Percentiles rank a stretch among this genome's conserved stretches.
These are phyloP conservation scores for Pomatostomus ruficeps DNA, from an alignment of 2,113 vertebrate genomes.

Conservation along the genomic window DNA sequence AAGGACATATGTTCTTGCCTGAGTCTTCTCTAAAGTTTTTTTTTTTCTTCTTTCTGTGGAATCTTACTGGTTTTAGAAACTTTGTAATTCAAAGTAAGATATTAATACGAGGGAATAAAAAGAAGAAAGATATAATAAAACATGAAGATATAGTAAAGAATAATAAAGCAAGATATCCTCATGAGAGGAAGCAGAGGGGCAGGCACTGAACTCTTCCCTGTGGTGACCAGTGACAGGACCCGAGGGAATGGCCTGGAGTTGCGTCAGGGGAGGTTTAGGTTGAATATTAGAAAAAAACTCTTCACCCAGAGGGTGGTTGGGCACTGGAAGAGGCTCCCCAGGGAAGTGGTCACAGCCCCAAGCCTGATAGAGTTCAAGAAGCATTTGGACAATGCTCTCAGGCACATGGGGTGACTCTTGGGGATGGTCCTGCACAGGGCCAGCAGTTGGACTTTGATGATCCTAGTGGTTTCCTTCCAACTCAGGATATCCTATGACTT, in stretches of 20 bases:
- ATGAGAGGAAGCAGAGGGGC: background rate
- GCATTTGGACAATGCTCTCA: background rate
- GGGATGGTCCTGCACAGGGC: rapidly evolving
- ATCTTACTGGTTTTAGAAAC: background rate
- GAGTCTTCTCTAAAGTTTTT: background rate
- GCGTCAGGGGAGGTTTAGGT: background rate
- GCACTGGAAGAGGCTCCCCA: background rate
- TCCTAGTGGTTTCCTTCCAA: background rate
- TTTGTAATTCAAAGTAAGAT: background rate
- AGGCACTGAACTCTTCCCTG: background rate
- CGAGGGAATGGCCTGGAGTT: background rate
- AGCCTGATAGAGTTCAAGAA: background rate
- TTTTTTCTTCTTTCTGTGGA: background rate
- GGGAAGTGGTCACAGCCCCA: rapidly evolving
- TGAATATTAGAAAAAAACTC: background rate
- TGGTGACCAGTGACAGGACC: background rate
- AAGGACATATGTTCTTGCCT: background rate
- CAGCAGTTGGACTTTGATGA: background rate
- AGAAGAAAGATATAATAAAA: background rate
- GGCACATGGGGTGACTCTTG: background rate
- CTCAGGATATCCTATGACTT: background rate
- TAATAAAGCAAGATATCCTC: background rate
- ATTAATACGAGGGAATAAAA: background rate
- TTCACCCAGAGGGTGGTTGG: background rate
- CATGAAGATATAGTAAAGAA: background rate